phyloP scores from a whole-genome alignment of 2,888 invertebrate genomes.

The Patella depressa region DNA sequence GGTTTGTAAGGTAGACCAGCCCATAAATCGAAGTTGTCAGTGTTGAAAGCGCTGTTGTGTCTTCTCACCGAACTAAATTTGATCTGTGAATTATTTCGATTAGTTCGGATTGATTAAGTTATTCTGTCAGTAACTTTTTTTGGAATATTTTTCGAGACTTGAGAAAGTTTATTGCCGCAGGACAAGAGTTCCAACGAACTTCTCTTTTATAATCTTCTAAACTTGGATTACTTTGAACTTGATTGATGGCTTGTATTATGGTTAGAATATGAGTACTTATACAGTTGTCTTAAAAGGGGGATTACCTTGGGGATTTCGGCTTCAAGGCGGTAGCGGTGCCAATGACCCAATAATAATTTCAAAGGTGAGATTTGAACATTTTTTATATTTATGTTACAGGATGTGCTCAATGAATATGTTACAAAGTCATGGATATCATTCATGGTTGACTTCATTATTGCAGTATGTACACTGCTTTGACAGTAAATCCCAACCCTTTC shows the following conservation, averaged over 20 bases:
- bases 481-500: too few relatives aligned
- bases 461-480: too few relatives aligned
- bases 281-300: constrained; percentile 83
- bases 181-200: not conserved
- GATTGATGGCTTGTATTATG: constrained; percentile 52
- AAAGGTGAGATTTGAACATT: constrained; percentile 52
- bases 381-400: too few relatives aligned
- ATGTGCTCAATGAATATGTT: too few relatives aligned
- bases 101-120: constrained; percentile 9
- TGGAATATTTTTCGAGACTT: not conserved
- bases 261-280: constrained; percentile 61
- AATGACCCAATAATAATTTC: constrained; percentile 82
- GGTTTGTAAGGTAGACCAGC: too few relatives aligned
- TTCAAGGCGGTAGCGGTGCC: constrained; percentile 87
- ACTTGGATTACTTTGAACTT: constrained; percentile 27
- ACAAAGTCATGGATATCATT: too few relatives aligned
- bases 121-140: constrained; percentile 3
- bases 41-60: not conserved
- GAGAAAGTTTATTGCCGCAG: too few relatives aligned
- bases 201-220: not conserved
- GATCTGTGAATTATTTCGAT: constrained; percentile 8
- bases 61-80: constrained; percentile 1
- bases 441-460: too few relatives aligned
- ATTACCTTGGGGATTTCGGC: constrained; percentile 90
- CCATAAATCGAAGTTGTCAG: not conserved